Base-by-base conservation (phyloP, 2,113 vertebrate genomes). In the Notiomystis cincta region DNA sequence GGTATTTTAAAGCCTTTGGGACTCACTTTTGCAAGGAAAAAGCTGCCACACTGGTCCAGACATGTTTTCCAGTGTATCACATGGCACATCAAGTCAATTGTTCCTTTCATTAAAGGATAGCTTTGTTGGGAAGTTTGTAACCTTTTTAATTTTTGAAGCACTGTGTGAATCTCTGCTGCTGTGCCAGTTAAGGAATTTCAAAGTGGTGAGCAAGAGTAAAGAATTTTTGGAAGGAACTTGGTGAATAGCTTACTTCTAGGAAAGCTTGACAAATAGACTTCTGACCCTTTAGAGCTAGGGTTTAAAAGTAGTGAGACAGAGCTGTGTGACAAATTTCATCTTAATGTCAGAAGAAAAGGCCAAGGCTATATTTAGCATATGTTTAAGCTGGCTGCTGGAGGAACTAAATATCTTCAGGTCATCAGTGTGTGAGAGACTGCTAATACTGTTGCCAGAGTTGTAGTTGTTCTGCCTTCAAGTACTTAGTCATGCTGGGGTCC, bases 281-380 rank as follows among this genome's bases (percentile, higher is more conserved):
- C 61, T 89, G 73, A 60, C 51, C 60, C 60, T 71, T 66, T 76
- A 84, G 37, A 92, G 47, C 15, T 70, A 45, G 44, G 8, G 21
- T 90, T 95, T 82, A 65, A 84, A 93, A 73, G 77, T 7, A 66
- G 44, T 54, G 85, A 95, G 85, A 45, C 54, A 84, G 56, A 91
- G 61, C 54, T 50, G 30, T 87, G 53, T 81, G 80, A 89, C 65
- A 89, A 48, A 96, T 96, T 96, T 95, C 40, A 75, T 77, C 76
- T 91, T 93, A 95, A 96, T 97, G 96, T 97, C 96, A 97, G 87
- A 91, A 91, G 93, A 92, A 97, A 97, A 97, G 95, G 96, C 95
- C 96, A 95, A 31, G 92, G 71, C 95, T 97, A 97, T 96, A 95
- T 95, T 96, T 97, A 97, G 92, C 70, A 31, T 89, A 25, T 76